Evolutionary conservation across 2,797 vertebrate species (phyloP).

Genomic region (Tangara arthus): DNA sequence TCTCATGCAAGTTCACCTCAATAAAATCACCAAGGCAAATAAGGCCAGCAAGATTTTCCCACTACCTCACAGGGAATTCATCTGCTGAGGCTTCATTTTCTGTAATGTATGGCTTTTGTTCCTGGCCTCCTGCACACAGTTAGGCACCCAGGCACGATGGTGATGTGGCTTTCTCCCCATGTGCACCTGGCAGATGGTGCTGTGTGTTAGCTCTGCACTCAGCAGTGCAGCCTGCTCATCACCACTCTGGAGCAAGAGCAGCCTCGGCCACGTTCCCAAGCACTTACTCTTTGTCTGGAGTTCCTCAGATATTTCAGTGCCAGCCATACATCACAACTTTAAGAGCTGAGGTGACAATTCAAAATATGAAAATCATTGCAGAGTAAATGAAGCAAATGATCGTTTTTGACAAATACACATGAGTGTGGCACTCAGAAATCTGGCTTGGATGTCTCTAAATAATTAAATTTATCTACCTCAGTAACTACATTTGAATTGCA

Average conservation of each 20-base stretch:
- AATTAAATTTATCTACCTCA: conserved; percentile 69
- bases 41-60: neutral
- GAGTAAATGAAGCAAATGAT: conserved; percentile 68
- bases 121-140: neutral
- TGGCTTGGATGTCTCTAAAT: conserved; percentile 63
- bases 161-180: neutral
- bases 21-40: neutral
- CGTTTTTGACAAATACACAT: conserved; percentile 63
- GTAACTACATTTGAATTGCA: conserved; percentile 59
- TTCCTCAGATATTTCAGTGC: conserved; percentile 28
- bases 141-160: neutral
- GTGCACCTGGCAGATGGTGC: neutral
- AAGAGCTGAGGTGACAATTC: conserved; percentile 46
- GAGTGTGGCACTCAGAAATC: conserved; percentile 56
- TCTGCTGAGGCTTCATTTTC: neutral
- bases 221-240: conserved; percentile 5
- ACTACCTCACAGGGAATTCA: neutral
- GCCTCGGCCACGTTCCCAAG: neutral
- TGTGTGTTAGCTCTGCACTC: neutral
- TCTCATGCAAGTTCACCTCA: neutral
- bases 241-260: conserved; percentile 3
- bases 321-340: conserved; percentile 57
- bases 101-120: neutral
- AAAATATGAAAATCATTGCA: conserved; percentile 55
- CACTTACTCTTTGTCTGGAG: conserved; percentile 45